phyloP scores from a whole-genome alignment of 2,888 invertebrate species.

The Xylota segnis region DNA sequence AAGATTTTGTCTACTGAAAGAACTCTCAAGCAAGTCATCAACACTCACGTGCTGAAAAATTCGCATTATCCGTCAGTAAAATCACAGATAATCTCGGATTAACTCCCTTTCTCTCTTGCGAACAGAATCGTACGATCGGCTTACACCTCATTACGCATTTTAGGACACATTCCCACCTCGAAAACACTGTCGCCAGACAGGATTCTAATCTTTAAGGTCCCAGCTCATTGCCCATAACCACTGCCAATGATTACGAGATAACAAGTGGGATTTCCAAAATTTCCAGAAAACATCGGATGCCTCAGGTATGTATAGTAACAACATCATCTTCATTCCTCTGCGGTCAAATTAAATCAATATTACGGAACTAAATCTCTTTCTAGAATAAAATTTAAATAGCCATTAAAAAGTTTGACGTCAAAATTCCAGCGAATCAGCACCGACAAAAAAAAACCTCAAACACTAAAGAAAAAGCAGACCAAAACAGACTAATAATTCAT shows the following conservation, averaged over 20 bases:
- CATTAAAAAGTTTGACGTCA: constrained; percentile 66
- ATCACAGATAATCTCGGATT: constrained; percentile 63
- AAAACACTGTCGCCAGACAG: constrained; percentile 69
- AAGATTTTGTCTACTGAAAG: neutral
- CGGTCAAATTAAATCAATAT: constrained; percentile 70
- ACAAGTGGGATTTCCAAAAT: constrained; percentile 49
- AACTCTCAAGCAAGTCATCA: constrained; percentile 26
- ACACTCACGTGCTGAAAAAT: constrained; percentile 16
- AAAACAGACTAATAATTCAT: constrained; percentile 57
- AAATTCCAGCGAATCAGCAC: constrained; percentile 46
- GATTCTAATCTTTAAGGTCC: constrained; percentile 45
- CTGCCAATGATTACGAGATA: constrained; percentile 18
- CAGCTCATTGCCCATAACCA: constrained; percentile 6
- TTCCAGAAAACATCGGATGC: constrained; percentile 24
- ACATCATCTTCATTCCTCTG: constrained; percentile 31
- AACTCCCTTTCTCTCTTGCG: constrained; percentile 25
- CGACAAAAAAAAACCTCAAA: constrained; percentile 7
- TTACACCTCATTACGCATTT: constrained; percentile 58
- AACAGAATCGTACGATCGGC: neutral
- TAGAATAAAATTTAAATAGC: constrained; percentile 69
- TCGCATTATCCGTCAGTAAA: constrained; percentile 48
- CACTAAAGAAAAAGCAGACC: constrained; percentile 19
- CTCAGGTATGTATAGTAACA: constrained; percentile 15
- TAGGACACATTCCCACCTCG: constrained; percentile 37
- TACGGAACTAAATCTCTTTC: constrained; percentile 73